A percentile compares a stretch with the other conserved stretches of the same genome.
phyloP scores from a whole-genome alignment of 2,888 invertebrate genomes.

The Stenurella melanura region DNA sequence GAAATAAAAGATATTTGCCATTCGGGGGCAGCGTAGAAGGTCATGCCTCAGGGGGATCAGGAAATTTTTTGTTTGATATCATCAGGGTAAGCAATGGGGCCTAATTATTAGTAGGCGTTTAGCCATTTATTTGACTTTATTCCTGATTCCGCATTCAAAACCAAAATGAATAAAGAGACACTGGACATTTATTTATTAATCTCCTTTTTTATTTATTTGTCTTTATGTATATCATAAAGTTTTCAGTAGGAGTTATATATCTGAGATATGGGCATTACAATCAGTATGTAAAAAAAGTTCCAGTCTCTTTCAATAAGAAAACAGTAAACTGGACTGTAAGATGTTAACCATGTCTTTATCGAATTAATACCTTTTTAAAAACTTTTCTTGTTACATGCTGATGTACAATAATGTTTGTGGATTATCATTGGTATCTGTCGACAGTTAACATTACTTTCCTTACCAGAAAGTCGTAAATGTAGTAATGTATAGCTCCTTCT shows the following conservation, averaged over 20 bases:
- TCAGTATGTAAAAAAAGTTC: too few species aligned
- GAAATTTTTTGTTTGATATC: conserved; percentile 92
- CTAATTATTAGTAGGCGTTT: conserved; percentile 27
- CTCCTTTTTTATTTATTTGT: not conserved
- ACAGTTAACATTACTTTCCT: too few species aligned
- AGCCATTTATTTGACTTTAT: not conserved
- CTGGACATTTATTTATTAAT: not conserved
- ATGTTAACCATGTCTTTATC: too few species aligned
- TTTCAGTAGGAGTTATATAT: not conserved
- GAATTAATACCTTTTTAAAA: too few species aligned
- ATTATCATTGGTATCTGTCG: too few species aligned
- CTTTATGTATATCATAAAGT: not conserved
- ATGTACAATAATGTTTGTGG: too few species aligned
- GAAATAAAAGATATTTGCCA: conserved; percentile 87
- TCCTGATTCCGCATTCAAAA: not conserved
- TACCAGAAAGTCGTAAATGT: not conserved
- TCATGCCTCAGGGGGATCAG: conserved; percentile 81
- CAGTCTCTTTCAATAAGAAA: too few species aligned
- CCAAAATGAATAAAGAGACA: not conserved
- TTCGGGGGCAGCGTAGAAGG: conserved; percentile 77
- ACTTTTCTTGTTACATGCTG: too few species aligned
- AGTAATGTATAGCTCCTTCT: not conserved
- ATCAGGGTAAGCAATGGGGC: conserved; percentile 83
- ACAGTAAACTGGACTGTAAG: too few species aligned
- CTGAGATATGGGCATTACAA: too few species aligned